Base-by-base conservation (phyloP, 2,113 vertebrate species). In the Sterna hirundo region DNA sequence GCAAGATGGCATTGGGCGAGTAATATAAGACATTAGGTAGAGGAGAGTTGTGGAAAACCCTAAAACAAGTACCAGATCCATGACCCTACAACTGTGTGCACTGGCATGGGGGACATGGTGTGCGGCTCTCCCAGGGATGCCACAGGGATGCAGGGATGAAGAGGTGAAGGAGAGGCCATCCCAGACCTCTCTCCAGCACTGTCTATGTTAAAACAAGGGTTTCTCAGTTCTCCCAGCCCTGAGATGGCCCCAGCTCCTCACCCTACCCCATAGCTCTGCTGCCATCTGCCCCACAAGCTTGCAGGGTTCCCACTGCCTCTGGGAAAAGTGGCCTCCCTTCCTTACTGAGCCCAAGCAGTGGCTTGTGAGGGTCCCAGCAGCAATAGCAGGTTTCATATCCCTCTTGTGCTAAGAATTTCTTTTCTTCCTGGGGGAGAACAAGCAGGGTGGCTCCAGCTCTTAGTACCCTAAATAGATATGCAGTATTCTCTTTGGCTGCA, bases 271-370 rank as follows among this genome's bases (percentile, higher is more conserved):
- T 2, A 58, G 52, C 52, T 83, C 38, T 72, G 30, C 72, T 82
- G 70, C 65, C 32, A 9, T 44, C 29, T 19, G 44, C 26, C 34
- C 36, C 6, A 4, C 9, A 26, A 16, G 7, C 30, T 13, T 75
- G 62, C 34, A 34, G 20, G 23, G 6, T 70, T 86, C 44, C 81
- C 13, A 5, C 42, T 80, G 32, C n/a, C 27, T 76, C 21, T 30
- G 20, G 49, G 49, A 51, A 82, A 64, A 51, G 18, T 5, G 3
- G 10, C 40, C n/a, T 78, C 5, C 23, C 40, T 89, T 49, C 68
- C 58, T 79, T 64, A 51, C 25, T n/a, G 36, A 47, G 5, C 5
- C 17, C 49, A 38, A 5, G 38, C 0, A 0, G 36, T 0, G 1
- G 7, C 32, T 72, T 72, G 18, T 21, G 36, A 84, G 32, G 29